A percentile compares a stretch with the other conserved stretches of the same genome.
phyloP scores from a whole-genome alignment of 2,797 vertebrate genomes.

The Merluccius polli region DNA sequence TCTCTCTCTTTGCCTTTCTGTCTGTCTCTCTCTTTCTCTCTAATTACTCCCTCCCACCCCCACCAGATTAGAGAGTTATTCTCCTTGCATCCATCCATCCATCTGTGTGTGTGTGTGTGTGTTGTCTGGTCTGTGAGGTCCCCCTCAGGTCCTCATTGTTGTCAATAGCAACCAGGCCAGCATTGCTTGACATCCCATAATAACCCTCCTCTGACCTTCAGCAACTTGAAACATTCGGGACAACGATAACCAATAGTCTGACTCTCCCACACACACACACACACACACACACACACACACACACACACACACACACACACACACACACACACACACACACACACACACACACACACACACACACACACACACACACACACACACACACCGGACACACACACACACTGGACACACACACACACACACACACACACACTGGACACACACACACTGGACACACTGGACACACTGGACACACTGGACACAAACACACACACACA shows the following conservation, averaged over 20 bases:
- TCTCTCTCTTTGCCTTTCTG: background rate
- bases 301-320: background rate
- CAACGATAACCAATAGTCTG: too few species aligned
- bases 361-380: slow-evolving; percentile 4
- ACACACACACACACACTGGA: too few species aligned
- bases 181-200: background rate
- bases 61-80: background rate
- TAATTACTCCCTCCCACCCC: background rate
- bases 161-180: too few species aligned
- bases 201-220: background rate
- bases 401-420: background rate
- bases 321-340: background rate
- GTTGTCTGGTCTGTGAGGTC: too few species aligned
- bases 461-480: too few species aligned
- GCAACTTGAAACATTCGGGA: too few species aligned
- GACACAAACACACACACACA: background rate
- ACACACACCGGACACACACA: background rate
- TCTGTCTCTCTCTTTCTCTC: background rate
- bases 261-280: background rate
- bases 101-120: background rate
- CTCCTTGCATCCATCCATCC: background rate
- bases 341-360: background rate
- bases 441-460: too few species aligned
- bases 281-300: background rate
- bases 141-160: too few species aligned